Percentiles rank a stretch among this genome's conserved stretches.
Conservation (phyloP, 2,113 vertebrate genomes). For the Pachycephala philippinensis region DNA sequence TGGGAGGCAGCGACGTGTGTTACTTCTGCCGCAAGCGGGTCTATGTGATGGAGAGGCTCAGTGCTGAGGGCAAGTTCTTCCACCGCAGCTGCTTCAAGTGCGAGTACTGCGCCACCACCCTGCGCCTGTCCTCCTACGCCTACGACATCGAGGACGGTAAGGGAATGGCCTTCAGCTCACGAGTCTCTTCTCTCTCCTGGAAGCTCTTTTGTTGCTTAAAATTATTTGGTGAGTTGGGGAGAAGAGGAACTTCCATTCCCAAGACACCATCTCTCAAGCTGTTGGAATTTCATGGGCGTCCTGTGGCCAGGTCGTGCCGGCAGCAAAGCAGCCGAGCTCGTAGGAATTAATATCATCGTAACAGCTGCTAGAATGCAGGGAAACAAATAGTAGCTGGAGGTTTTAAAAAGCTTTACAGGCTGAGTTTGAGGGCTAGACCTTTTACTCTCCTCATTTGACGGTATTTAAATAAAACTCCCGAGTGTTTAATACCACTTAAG, state of each 20-base stretch:
- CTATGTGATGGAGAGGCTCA: conserved; percentile 97
- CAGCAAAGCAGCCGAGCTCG: neutral
- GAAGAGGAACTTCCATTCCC: rapidly evolving
- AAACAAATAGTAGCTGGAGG: neutral
- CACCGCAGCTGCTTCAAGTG: conserved; percentile 98
- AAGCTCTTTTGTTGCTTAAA: neutral
- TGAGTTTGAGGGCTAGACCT: neutral
- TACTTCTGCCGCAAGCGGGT: conserved; percentile 94
- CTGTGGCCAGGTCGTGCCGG: neutral
- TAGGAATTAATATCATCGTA: neutral
- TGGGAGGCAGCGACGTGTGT: conserved; percentile 95
- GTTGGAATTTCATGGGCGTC: neutral
- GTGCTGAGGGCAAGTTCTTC: conserved; percentile 97
- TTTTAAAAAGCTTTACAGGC: neutral
- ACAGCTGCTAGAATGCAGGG: neutral
- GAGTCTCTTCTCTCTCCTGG: neutral
- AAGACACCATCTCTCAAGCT: neutral
- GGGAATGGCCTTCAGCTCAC: neutral
- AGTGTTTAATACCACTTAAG: neutral
- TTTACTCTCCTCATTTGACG: neutral
- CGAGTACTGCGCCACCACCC: conserved; percentile 89
- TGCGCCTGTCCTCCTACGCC: conserved; percentile 91
- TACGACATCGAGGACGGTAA: conserved; percentile 91
- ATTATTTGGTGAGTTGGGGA: neutral
- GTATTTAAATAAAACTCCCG: neutral